Base-by-base conservation (phyloP, 1,140 invertebrate species). In the Elymnias hypermnestra region DNA sequence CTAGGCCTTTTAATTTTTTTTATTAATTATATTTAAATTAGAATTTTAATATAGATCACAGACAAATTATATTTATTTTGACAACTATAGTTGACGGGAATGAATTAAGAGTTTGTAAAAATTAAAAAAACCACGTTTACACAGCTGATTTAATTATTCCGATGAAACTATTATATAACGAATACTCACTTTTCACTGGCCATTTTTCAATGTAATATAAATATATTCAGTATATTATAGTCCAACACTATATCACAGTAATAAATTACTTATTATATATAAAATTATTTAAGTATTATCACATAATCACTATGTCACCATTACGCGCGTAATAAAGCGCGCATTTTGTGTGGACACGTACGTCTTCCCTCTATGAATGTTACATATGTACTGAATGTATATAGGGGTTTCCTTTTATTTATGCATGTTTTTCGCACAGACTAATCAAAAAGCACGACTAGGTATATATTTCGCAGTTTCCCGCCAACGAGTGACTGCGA, bases 111-210 rank as follows among this genome's bases (percentile, higher is more conserved):
- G n/a, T n/a, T n/a, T n/a, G n/a, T n/a, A n/a, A n/a, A n/a, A n/a
- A n/a, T n/a, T n/a, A n/a, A n/a, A n/a, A n/a, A n/a, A n/a, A n/a
- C n/a, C n/a, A n/a, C n/a, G n/a, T n/a, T n/a, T n/a, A n/a, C n/a
- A n/a, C n/a, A n/a, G n/a, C n/a, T n/a, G n/a, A n/a, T n/a, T n/a
- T n/a, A n/a, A n/a, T n/a, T n/a, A n/a, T n/a, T n/a, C n/a, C n/a
- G n/a, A n/a, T n/a, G n/a, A n/a, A n/a, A n/a, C n/a, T n/a, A n/a
- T n/a, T n/a, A n/a, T n/a, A n/a, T n/a, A n/a, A n/a, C n/a, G n/a
- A n/a, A n/a, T n/a, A 76, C 72, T 73, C 45, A 76, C 72, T 76
- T 76, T 53, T 72, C 60, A 18, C 69, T 65, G 14, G 57, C 57
- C 72, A 76, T 76, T 57, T 45, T 64, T 13, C n/a, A 29, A 5